A percentile compares a stretch with the other conserved stretches of the same genome.
These are phyloP conservation scores for Eurystomus glaucurus DNA, from an alignment of 2,797 vertebrate species.

Conservation along the genomic window DNA sequence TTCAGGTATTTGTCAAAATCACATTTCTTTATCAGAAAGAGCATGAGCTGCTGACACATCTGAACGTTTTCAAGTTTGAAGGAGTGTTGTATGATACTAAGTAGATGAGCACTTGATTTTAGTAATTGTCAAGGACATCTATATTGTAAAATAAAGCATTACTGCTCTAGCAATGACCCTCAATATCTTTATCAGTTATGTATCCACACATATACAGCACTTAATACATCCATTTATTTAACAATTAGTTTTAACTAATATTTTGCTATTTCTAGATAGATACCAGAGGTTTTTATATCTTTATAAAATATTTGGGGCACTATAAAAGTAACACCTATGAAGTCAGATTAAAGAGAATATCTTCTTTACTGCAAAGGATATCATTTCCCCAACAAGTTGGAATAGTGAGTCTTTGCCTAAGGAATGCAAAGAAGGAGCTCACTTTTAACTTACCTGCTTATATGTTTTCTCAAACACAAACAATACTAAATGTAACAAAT, in stretches of 20 bases:
- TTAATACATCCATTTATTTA: not conserved
- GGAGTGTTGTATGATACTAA: not conserved
- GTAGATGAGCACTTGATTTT: not conserved
- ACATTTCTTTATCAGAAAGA: not conserved
- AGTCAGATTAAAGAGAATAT: not conserved
- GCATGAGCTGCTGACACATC: not conserved
- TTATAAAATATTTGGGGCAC: not conserved
- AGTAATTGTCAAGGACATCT: not conserved
- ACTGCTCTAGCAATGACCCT: not conserved
- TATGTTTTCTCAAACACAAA: not conserved
- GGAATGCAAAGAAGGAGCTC: not conserved
- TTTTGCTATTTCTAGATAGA: not conserved
- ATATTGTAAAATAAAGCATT: not conserved
- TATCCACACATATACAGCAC: not conserved
- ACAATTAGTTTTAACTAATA: not conserved
- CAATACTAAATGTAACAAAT: not conserved
- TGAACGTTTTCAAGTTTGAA: not conserved
- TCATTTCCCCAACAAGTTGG: not conserved
- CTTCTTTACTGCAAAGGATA: not conserved
- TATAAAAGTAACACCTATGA: not conserved
- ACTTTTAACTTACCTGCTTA: not conserved
- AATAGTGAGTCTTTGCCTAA: not conserved
- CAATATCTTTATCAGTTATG: not conserved
- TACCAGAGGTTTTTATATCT: not conserved
- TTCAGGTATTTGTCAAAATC: constrained; percentile 9